Evolutionary conservation across 1,140 invertebrate genomes (phyloP).

Genomic region (Phocides pigmalion): DNA sequence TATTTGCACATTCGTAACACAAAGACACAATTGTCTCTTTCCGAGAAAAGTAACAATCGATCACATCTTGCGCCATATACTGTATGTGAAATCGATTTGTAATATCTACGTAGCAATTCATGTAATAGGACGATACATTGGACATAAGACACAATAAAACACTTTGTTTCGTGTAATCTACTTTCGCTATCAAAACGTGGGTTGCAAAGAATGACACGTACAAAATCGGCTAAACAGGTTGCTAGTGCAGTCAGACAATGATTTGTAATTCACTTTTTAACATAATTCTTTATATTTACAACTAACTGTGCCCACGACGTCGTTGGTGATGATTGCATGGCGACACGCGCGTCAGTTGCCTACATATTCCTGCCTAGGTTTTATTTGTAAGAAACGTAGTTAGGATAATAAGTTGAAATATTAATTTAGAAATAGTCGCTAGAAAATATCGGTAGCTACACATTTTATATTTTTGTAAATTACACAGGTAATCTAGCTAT

Average conservation of each 20-base stretch:
- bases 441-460: no score
- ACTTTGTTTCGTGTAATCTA: conserved; percentile 37
- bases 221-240: conserved; percentile 35
- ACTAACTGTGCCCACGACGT: no score
- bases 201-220: conserved; percentile 18
- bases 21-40: conserved; percentile 32
- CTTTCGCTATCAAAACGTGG: conserved; percentile 36
- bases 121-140: conserved; percentile 39
- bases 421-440: no score
- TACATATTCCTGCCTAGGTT: no score
- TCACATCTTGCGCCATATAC: conserved; percentile 40
- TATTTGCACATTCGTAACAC: conserved; percentile 9
- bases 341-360: no score
- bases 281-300: no score
- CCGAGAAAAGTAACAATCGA: conserved; percentile 43
- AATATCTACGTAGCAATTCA: conserved; percentile 31
- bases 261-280: background rate
- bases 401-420: no score
- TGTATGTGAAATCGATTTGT: conserved; percentile 47
- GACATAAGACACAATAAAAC: conserved; percentile 41
- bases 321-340: no score
- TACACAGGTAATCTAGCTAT: no score
- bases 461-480: no score
- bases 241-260: conserved; percentile 9
- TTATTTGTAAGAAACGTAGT: no score